Percentiles rank a stretch among this genome's conserved stretches.
Conservation (phyloP, 2,113 vertebrate species). For the Ascaphus truei region DNA sequence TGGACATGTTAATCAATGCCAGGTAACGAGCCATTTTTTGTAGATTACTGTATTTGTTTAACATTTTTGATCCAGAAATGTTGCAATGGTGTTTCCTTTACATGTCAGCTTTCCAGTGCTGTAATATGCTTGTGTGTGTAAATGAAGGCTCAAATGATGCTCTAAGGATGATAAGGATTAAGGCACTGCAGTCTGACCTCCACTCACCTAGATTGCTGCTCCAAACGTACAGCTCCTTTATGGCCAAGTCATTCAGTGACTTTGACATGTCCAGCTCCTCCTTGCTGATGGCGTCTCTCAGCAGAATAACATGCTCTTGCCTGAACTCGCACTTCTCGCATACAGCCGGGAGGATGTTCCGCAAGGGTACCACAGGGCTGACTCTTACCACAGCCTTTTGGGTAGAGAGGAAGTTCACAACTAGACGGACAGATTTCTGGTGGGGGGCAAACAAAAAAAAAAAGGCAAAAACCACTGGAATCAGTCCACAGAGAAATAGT, state of each 20-base stretch:
- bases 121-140: too few species aligned
- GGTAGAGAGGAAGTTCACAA: slow-evolving; percentile 88
- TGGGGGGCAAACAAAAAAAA: slow-evolving; percentile 14
- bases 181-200: too few species aligned
- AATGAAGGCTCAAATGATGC: too few species aligned
- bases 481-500: background rate
- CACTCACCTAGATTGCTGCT: slow-evolving; percentile 83
- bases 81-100: too few species aligned
- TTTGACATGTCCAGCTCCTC: slow-evolving; percentile 82
- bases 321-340: slow-evolving; percentile 93
- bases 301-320: slow-evolving; percentile 75
- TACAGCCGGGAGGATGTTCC: slow-evolving; percentile 77
- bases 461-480: background rate
- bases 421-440: slow-evolving; percentile 88
- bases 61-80: too few species aligned
- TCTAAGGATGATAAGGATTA: too few species aligned
- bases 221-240: slow-evolving; percentile 87
- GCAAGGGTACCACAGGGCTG: slow-evolving; percentile 78
- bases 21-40: too few species aligned
- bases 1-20: too few species aligned
- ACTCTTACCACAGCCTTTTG: slow-evolving; percentile 93
- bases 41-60: too few species aligned
- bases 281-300: slow-evolving; percentile 72
- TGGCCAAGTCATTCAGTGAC: slow-evolving; percentile 78
- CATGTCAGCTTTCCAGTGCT: too few species aligned